Evolutionary conservation across 2,113 vertebrate species (phyloP).

Genomic region (Gorsachius goisagi): DNA sequence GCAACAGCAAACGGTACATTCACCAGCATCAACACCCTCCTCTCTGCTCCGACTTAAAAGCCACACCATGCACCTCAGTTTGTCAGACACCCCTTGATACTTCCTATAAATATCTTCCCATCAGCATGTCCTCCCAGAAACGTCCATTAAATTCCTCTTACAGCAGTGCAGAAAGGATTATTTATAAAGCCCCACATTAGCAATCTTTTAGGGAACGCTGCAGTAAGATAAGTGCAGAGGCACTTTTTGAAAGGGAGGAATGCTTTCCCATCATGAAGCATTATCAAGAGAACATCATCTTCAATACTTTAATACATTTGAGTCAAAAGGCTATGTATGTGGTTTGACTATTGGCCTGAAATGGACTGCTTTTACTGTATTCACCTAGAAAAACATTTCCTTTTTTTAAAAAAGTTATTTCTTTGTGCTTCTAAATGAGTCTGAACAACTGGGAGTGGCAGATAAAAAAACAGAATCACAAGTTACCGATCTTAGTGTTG

Average conservation of each 20-base stretch:
- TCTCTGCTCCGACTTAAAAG: background rate
- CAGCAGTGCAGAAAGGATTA: background rate
- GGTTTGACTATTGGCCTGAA: conserved; percentile 10
- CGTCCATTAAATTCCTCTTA: conserved; percentile 28
- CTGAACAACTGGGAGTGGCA: background rate
- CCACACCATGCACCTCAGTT: background rate
- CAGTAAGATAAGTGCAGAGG: background rate
- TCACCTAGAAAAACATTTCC: background rate
- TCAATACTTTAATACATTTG: background rate
- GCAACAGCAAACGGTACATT: fast-evolving
- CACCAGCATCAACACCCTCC: background rate
- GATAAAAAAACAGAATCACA: background rate
- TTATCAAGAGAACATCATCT: conserved; percentile 36
- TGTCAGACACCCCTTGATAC: background rate
- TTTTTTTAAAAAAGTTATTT: background rate
- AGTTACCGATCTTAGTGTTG: background rate
- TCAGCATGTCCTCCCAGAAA: conserved; percentile 12
- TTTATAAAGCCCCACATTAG: conserved; percentile 42
- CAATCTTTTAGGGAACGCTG: background rate
- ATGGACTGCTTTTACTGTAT: background rate
- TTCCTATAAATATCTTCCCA: background rate
- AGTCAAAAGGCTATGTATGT: background rate
- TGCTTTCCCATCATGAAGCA: background rate
- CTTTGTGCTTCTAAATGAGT: background rate
- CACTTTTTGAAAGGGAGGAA: background rate